Evolutionary conservation across 2,797 vertebrate genomes (phyloP), one percentile per base, ranked within the genome.

Genomic region (Sciurus vulgaris): DNA sequence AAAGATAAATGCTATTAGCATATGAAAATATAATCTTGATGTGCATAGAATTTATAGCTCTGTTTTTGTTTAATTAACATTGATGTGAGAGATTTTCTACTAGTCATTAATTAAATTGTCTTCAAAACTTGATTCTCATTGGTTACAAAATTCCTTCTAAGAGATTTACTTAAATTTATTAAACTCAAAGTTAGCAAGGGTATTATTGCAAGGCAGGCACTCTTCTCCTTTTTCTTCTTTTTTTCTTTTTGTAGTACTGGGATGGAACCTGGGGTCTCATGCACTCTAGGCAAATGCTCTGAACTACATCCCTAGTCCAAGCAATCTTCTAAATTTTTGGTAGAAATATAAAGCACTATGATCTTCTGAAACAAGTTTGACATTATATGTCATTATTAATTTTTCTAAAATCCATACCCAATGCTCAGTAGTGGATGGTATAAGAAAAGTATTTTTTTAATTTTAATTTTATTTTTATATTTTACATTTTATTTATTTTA

Each of bases 41-140:
- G 44, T 77, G 82, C 65, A 74, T 33, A 70, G n/a, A 88, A 41
- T 47, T 81, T 84, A 94, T 91, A 88, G 14, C 13, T 8, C 41
- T 79, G 9, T 38, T 77, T 94, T 96, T 88, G 35, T 89, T 82
- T 13, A 51, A 59, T 78, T 69, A 77, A 86, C 65, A 83, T 54
- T 91, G 51, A 49, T 82, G 73, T 88, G 35, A 69, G 41, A 93
- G 18, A 8, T 77, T 30, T 94, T 33, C 7, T 18, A 20, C 54
- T 93, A 91, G 73, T 59, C 47, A 96, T n/a, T 82, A 59, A 74
- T 47, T 78, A 24, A 38, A 63, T 65, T 78, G 24, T 86, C 54
- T 95, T 82, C 49, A 91, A 90, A 93, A 69, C 18, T 87, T 38
- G 47, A 89, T 89, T 70, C n/a, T 47, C 63, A 72, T 83, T 82